Evolutionary conservation across 35 echinoderm and acorn worm species (phyloP).

Genomic region (Amphiura filiformis): DNA sequence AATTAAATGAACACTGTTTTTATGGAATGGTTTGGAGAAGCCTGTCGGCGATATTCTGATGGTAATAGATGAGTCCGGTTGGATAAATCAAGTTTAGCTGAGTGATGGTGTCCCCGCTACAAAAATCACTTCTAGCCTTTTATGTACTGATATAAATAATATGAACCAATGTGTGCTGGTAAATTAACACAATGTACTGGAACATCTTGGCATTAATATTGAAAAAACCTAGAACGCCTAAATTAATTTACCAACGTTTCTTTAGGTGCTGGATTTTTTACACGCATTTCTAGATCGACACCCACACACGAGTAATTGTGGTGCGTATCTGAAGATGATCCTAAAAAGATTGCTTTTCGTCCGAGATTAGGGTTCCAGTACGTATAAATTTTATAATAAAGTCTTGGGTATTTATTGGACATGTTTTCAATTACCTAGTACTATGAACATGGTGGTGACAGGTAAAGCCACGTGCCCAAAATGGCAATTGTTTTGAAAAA

Average conservation of each 20-base stretch:
- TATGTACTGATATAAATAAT: background rate
- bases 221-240: too few relatives aligned
- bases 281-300: too few relatives aligned
- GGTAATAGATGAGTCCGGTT: background rate
- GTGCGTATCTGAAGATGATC: too few relatives aligned
- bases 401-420: background rate
- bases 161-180: too few relatives aligned
- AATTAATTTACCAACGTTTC: too few relatives aligned
- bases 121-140: background rate
- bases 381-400: too few relatives aligned
- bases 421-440: background rate
- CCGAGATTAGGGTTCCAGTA: too few relatives aligned
- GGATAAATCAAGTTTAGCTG: constrained; percentile 5
- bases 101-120: background rate
- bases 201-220: background rate
- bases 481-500: background rate
- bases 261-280: too few relatives aligned
- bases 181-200: too few relatives aligned
- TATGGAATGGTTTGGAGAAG: background rate
- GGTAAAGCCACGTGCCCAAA: background rate
- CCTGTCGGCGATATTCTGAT: background rate
- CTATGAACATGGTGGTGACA: background rate
- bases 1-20: constrained; percentile 1
- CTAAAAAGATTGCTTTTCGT: too few relatives aligned
- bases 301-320: too few relatives aligned